Evolutionary conservation across 2,797 vertebrate genomes (phyloP).

Genomic region (Esox lucius): DNA sequence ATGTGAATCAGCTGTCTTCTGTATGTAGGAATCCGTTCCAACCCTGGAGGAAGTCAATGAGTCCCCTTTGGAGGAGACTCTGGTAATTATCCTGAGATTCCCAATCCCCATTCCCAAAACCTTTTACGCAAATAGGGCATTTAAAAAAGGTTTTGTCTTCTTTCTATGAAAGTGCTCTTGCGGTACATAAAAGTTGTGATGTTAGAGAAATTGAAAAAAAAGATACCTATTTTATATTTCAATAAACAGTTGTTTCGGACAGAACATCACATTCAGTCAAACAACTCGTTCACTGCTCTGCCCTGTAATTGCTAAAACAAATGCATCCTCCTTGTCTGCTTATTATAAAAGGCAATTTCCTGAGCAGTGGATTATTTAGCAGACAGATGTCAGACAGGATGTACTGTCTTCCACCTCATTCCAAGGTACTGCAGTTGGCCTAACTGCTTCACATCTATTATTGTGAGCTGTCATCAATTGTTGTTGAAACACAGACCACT

Average conservation of each 20-base stretch:
- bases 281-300: too few relatives aligned
- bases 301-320: neutral
- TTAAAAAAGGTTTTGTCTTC: too few relatives aligned
- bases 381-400: neutral
- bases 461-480: neutral
- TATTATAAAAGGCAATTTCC: too few relatives aligned
- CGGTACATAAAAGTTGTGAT: neutral
- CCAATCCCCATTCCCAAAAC: neutral
- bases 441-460: neutral
- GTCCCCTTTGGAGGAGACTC: slow-evolving; percentile 46
- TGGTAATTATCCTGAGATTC: slow-evolving; percentile 46
- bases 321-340: neutral
- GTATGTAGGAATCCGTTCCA: slow-evolving; percentile 44
- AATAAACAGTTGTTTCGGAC: too few relatives aligned
- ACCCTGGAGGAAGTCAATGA: slow-evolving; percentile 46
- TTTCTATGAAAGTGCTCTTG: neutral
- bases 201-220: too few relatives aligned
- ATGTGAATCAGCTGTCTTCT: slow-evolving; percentile 27
- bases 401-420: neutral
- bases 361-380: too few relatives aligned
- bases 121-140: too few relatives aligned
- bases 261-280: too few relatives aligned
- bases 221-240: too few relatives aligned
- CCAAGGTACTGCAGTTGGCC: neutral
- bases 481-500: neutral